Percentiles rank a stretch among this genome's conserved stretches.
These are phyloP conservation scores for Lamprotornis superbus DNA, from an alignment of 2,113 vertebrate genomes.

Conservation along the genomic window DNA sequence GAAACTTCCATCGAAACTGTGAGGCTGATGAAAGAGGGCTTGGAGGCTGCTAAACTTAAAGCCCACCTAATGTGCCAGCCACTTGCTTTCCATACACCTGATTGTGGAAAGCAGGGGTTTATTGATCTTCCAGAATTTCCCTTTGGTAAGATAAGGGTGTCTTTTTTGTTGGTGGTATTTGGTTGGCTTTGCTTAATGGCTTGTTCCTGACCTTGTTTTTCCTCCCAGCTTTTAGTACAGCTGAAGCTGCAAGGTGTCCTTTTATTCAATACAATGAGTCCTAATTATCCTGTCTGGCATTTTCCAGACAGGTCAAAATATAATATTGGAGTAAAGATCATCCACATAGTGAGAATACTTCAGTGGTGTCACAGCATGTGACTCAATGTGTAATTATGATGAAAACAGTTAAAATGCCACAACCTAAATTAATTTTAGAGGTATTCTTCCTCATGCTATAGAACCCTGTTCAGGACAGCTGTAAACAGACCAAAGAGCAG, in stretches of 20 bases:
- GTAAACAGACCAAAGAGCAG: neutral
- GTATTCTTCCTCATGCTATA: neutral
- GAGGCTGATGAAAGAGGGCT: conserved; percentile 91
- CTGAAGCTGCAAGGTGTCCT: neutral
- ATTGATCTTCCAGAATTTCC: conserved; percentile 97
- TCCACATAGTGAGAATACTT: neutral
- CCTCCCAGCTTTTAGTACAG: neutral
- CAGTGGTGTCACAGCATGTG: neutral
- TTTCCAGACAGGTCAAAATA: neutral
- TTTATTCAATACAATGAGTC: neutral
- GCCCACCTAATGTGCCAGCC: conserved; percentile 92
- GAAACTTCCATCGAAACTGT: conserved; percentile 84
- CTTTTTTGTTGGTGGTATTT: neutral
- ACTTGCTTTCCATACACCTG: conserved; percentile 92
- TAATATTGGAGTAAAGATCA: neutral
- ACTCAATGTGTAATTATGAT: neutral
- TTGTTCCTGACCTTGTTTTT: neutral
- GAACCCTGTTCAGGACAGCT: neutral
- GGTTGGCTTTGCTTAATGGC: neutral
- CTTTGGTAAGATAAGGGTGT: conserved; percentile 79
- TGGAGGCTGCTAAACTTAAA: conserved; percentile 87
- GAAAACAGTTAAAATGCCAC: neutral
- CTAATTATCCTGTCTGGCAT: neutral
- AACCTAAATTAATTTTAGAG: neutral
- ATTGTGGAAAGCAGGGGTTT: conserved; percentile 93